Evolutionary conservation across 2,113 vertebrate genomes (phyloP).

Genomic region (Aegotheles bennettii): DNA sequence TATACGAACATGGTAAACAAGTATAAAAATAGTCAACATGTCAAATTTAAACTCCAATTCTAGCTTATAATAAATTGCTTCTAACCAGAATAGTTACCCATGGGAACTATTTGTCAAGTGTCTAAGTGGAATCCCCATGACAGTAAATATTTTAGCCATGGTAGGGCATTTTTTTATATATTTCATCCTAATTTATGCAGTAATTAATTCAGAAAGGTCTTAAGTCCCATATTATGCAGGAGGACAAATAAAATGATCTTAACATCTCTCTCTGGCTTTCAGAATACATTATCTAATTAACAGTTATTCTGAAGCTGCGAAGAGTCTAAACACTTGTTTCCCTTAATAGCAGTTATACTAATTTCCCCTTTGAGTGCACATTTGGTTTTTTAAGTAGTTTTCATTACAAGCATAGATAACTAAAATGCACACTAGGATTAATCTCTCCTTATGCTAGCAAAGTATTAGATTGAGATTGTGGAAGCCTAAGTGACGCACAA

Average conservation of each 20-base stretch:
- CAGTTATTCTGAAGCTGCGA: conserved; percentile 67
- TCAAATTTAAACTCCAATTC: background rate
- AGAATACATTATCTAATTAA: conserved; percentile 47
- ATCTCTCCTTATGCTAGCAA: conserved; percentile 48
- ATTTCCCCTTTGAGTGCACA: conserved; percentile 69
- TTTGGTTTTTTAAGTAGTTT: conserved; percentile 67
- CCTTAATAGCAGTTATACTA: conserved; percentile 64
- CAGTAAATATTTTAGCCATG: background rate
- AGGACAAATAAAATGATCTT: conserved; percentile 26
- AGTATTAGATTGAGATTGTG: conserved; percentile 44
- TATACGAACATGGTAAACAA: background rate
- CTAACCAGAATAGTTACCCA: background rate
- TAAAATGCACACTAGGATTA: conserved; percentile 54
- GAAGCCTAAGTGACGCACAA: conserved; percentile 42
- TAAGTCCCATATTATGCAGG: background rate
- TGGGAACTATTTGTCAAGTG: background rate
- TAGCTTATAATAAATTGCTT: background rate
- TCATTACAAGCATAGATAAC: conserved; percentile 53
- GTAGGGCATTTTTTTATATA: background rate
- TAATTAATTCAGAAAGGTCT: conserved; percentile 32
- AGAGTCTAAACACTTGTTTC: conserved; percentile 70
- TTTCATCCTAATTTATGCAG: background rate
- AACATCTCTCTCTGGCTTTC: conserved; percentile 35
- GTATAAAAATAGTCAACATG: background rate
- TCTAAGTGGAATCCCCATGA: background rate